Evolutionary conservation across 2,113 vertebrate genomes (phyloP), one percentile per base, ranked within the genome.

Genomic region (Hyperopisus bebe): DNA sequence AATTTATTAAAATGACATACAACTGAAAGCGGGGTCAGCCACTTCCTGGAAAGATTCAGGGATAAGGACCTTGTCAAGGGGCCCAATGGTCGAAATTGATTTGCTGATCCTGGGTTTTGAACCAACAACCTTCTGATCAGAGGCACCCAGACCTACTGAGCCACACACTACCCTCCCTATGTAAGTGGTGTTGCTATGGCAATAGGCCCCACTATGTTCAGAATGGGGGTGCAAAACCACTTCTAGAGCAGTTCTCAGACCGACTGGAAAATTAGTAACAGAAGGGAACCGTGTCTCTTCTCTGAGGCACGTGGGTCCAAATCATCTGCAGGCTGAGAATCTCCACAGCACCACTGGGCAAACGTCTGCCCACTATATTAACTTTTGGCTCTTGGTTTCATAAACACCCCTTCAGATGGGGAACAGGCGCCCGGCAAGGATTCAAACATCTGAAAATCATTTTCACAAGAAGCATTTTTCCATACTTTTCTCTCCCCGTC

Each of bases 331-430:
- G 24, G 24, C 47, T 1, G 24, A 86, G 47, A 48, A 15, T 19
- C 83, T n/a, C 44, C 46, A 86, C 10, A 0, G 24, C 47, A 86
- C 44, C 10, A 50, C 10, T 15, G 24, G n/a, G 83, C 44, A 50
- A 86, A 31, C 62, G 11, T 86, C 47, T 47, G 24, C 19, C 47
- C 47, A 27, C 46, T 15, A 50, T 31, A 86, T 47, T 15, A 50
- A 50, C 8, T 55, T 19, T 47, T 53, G 50, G 50, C 27, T 87
- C 31, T 55, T 50, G 31, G 10, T 42, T 87, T 55, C 8, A 87
- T 51, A 55, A 87, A 55, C 85, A 53, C 17, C n/a, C 27, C 85
- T 87, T 87, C 85, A 55, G 50, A n/a, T 31, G 83, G 83, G 24
- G 10, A 86, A 15, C 47, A 2, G 83, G 10, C 10, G 1, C 46